Conservation (phyloP, 2,888 invertebrate genomes). For the Pogonocherus hispidulus region DNA sequence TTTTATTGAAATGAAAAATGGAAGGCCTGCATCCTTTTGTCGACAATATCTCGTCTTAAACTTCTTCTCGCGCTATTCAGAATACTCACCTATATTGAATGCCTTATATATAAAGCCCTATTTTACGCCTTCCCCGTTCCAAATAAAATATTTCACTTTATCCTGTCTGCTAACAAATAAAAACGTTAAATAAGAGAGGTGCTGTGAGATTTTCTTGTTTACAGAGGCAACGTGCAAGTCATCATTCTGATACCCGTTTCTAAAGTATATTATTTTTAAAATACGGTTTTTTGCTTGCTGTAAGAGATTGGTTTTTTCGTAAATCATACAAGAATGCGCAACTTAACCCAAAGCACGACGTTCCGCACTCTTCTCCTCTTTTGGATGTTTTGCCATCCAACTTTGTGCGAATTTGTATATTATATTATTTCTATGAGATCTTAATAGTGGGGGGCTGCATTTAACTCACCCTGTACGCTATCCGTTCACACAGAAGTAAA, state of each 20-base stretch:
- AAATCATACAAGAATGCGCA: too few relatives aligned
- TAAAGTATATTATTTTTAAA: background rate
- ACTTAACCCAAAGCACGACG: too few relatives aligned
- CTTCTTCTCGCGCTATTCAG: background rate
- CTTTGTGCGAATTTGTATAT: too few relatives aligned
- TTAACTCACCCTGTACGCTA: too few relatives aligned
- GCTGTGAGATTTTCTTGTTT: background rate
- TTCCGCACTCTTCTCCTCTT: too few relatives aligned
- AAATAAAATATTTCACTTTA: background rate
- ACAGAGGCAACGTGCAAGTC: background rate
- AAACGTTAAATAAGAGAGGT: background rate
- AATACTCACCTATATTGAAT: constrained; percentile 1
- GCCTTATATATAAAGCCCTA: background rate
- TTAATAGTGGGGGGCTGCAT: too few relatives aligned
- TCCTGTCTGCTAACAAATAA: background rate
- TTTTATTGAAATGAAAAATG: constrained; percentile 2
- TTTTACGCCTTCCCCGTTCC: background rate
- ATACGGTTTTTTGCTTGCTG: background rate
- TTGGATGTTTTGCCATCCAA: too few relatives aligned
- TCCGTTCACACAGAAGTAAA: too few relatives aligned
- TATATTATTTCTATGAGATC: too few relatives aligned
- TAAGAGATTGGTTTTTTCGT: background rate
- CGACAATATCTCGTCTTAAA: background rate
- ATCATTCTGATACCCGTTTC: background rate
- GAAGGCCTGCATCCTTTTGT: background rate